A percentile compares a stretch with the other conserved stretches of the same genome.
Conservation (phyloP, 2,797 vertebrate genomes). For the Argyrosomus regius region DNA sequence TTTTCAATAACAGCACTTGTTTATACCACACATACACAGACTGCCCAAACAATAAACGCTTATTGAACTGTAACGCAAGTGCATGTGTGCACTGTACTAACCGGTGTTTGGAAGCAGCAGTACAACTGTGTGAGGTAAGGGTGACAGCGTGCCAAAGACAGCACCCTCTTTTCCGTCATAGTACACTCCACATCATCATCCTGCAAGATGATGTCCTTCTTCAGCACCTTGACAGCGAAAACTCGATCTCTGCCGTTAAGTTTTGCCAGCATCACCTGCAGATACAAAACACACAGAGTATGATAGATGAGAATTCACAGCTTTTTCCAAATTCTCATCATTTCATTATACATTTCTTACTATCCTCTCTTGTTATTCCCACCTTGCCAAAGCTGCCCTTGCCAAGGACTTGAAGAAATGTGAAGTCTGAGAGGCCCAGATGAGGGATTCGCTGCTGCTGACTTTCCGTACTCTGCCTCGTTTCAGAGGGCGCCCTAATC, state of each 20-base stretch:
- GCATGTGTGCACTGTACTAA: conserved; percentile 76
- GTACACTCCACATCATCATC: conserved; percentile 98
- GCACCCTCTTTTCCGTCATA: conserved; percentile 97
- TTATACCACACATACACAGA: neutral
- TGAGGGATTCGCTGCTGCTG: conserved; percentile 47
- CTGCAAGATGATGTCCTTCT: conserved; percentile 98
- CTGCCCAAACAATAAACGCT: neutral
- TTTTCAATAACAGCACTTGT: neutral
- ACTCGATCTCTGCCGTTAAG: conserved; percentile 88
- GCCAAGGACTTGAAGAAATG: conserved; percentile 94
- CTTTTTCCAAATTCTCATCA: neutral
- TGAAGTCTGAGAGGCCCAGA: conserved; percentile 91
- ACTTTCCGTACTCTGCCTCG: conserved; percentile 27
- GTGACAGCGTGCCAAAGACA: conserved; percentile 92
- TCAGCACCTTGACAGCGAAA: conserved; percentile 96
- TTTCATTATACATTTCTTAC: neutral
- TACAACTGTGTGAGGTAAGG: conserved; percentile 97
- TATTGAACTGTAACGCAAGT: neutral
- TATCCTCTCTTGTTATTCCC: conserved; percentile 49
- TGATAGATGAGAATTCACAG: neutral
- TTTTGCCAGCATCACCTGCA: conserved; percentile 95
- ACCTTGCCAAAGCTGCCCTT: conserved; percentile 99
- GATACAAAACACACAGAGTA: conserved; percentile 9
- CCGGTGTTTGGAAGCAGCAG: conserved; percentile 97
- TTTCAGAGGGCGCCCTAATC: conserved; percentile 40